Percentiles rank a stretch among this genome's conserved stretches.
Evolutionary conservation across 2,113 vertebrate genomes (phyloP).

Genomic region (Chlorodrepanis virens): DNA sequence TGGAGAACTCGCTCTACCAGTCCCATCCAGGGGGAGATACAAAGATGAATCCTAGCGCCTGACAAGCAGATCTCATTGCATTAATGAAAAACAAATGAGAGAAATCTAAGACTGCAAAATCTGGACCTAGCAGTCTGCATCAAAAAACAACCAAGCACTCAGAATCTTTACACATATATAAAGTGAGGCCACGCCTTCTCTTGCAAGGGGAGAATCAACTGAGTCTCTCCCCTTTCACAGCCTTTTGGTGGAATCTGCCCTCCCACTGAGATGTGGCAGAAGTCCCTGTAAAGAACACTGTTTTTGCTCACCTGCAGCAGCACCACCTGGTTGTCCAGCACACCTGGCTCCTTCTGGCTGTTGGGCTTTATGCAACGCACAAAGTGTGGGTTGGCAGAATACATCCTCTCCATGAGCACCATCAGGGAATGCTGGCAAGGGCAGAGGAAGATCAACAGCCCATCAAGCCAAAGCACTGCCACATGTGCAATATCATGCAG

Average conservation of each 20-base stretch:
- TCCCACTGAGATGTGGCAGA: background rate
- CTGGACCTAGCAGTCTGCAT: background rate
- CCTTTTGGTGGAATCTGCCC: background rate
- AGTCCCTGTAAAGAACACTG: background rate
- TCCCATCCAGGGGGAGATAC: background rate
- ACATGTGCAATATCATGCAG: background rate
- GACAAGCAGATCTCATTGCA: background rate
- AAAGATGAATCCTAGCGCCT: background rate
- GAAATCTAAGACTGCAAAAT: background rate
- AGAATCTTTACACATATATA: background rate
- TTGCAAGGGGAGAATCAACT: background rate
- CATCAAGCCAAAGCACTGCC: background rate
- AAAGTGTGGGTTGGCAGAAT: constrained; percentile 75
- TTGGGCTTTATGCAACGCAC: constrained; percentile 81
- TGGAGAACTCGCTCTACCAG: background rate
- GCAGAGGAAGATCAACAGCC: background rate
- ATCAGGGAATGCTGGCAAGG: constrained; percentile 71
- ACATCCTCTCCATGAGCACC: constrained; percentile 79
- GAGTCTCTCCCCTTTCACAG: background rate
- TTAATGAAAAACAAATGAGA: background rate
- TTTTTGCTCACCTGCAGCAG: constrained; percentile 70
- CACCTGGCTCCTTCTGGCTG: constrained; percentile 62
- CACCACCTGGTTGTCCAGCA: constrained; percentile 68
- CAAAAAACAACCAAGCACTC: background rate
- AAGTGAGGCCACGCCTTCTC: background rate